Evolutionary conservation across 2,888 invertebrate species (phyloP), one percentile per base, ranked within the genome.

Genomic region (Ochlodes sylvanus): DNA sequence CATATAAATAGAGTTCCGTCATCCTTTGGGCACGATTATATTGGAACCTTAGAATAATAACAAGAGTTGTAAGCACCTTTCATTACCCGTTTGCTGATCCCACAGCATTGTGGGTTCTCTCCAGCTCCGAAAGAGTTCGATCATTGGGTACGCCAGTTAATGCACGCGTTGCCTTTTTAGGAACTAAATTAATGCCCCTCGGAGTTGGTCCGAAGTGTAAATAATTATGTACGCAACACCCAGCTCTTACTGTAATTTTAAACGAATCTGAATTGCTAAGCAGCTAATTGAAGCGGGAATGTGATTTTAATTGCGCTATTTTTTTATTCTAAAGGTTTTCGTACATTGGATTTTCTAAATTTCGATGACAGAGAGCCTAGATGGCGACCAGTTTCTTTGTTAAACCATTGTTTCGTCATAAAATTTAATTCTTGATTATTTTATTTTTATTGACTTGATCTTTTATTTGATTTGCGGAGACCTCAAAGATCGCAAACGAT

Each of bases 261-360:
- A 65, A 57, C 38, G 57, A 38, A 65, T 65, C 57, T 50, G 64
- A 21, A 65, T 65, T 21, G 64, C 64, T 57, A 65, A 57, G 64
- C 15, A 12, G 47, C 32, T 38, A 38, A 38, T n/a, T 47, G 10
- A 41, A 47, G 14, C 9, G 47, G 19, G 55, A 57, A 57, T 65
- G 47, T 47, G 38, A 21, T 34, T 64, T 63, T 64, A 57, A 57
- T 64, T 56, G 44, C 42, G 42, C 19, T n/a, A 58, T 58, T 57
- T 57, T 58, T 58, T 14, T 58, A 21, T 10, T 34, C 15, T 56
- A 38, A 27, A 38, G 38, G 38, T 38, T 38, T 38, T 38, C 10
- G 34, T 12, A 38, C 10, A 38, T 10, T 10, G 7, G 34, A 7
- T 38, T 3, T 38, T 3, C 3, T 27, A 5, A 27, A 27, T 27